Percentiles rank a stretch among this genome's conserved stretches.
Evolutionary conservation across 1,140 invertebrate species (phyloP).

Genomic region (Epicauta chinensis): DNA sequence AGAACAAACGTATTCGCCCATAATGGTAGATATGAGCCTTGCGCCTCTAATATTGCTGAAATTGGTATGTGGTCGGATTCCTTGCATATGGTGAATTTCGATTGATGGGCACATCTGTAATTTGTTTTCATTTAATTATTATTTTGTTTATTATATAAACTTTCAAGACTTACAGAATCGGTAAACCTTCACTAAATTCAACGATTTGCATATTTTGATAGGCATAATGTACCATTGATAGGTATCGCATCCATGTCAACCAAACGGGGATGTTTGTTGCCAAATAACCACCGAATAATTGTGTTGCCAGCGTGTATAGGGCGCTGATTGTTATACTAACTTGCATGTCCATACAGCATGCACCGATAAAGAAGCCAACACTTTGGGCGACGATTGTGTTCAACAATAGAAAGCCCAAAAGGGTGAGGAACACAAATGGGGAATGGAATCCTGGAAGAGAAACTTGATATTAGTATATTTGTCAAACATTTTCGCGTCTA

Average conservation of each 20-base stretch:
- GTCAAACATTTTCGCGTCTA: neutral
- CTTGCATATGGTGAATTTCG: constrained; percentile 60
- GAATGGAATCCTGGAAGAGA: constrained; percentile 46
- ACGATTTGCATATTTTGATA: constrained; percentile 83
- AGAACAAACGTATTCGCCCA: constrained; percentile 75
- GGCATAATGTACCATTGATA: constrained; percentile 77
- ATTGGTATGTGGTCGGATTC: constrained; percentile 57
- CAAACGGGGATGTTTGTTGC: constrained; percentile 71
- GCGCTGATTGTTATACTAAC: constrained; percentile 75
- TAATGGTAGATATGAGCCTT: constrained; percentile 55
- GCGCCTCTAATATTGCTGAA: constrained; percentile 60
- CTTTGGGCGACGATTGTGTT: constrained; percentile 78
- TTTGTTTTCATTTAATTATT: neutral
- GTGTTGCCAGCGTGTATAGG: constrained; percentile 71
- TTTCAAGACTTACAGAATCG: constrained; percentile 55
- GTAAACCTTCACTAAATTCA: constrained; percentile 67
- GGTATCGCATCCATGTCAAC: constrained; percentile 74
- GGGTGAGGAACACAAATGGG: constrained; percentile 59
- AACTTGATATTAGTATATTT: too few relatives aligned
- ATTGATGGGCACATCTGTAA: constrained; percentile 58
- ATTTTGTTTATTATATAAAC: constrained; percentile 1
- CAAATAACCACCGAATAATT: constrained; percentile 76
- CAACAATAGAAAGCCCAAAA: constrained; percentile 67
- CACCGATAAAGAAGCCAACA: constrained; percentile 78
- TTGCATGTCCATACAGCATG: constrained; percentile 73